phyloP scores from a whole-genome alignment of 2,113 vertebrate species.

The Cichladusa arquata region DNA sequence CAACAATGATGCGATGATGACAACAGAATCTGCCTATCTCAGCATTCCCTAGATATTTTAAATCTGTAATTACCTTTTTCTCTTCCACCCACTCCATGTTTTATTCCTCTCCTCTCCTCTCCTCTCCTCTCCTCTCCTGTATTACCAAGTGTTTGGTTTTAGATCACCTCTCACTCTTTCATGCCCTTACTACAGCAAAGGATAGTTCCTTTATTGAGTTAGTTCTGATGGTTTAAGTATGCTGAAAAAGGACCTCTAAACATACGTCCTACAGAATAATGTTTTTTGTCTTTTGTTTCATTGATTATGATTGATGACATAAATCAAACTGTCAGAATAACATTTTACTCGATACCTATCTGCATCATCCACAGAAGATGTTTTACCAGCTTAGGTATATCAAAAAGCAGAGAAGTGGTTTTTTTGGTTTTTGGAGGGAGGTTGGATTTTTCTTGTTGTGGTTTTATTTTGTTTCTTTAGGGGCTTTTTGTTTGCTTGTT shows the following conservation, averaged over 20 bases:
- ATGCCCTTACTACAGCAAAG: neutral
- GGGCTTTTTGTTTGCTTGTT: neutral
- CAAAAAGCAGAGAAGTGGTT: neutral
- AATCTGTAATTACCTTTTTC: neutral
- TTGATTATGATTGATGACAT: neutral
- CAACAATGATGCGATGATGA: neutral
- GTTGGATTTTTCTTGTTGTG: neutral
- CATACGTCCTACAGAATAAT: neutral
- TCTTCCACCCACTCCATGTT: neutral
- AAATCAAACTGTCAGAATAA: neutral
- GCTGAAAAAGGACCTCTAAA: neutral
- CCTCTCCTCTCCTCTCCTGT: neutral
- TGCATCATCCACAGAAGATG: neutral
- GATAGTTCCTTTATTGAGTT: neutral
- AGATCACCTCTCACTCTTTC: neutral
- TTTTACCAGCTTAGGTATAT: neutral
- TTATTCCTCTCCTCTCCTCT: neutral
- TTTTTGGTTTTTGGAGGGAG: rapidly evolving
- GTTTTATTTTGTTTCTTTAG: neutral
- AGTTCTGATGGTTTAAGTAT: neutral
- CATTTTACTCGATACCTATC: neutral
- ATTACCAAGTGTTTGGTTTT: neutral
- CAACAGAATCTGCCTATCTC: neutral
- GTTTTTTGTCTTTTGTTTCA: neutral
- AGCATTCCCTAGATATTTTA: neutral